Base-by-base conservation (phyloP, 1,140 invertebrate genomes). In the Vollenhovia emeryi region DNA sequence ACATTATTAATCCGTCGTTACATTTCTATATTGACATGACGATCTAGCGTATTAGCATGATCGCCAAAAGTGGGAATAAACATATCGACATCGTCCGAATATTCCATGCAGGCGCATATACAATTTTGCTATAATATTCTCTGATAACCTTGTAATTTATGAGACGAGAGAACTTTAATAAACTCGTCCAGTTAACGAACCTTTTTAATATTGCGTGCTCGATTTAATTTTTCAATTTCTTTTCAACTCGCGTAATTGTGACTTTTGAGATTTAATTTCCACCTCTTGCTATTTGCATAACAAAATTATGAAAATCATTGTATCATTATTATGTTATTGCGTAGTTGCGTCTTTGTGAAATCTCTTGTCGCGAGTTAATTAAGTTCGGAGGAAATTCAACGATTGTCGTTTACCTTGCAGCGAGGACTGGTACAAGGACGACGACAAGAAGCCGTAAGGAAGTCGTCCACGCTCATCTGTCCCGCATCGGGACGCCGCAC, bases 371-470 rank as follows among this genome's bases (percentile, higher is more conserved):
- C 43, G 6, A 60, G 6, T 36, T 27, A 40, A 75, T 75, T 75
- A 13, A n/a, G 1, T 27, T 55, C 4, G 0, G 21, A n/a, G 15
- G 40, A 11, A 57, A 18, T 21, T 50, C 21, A 30, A 30, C 48
- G n/a, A 68, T 50, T 73, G 40, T 62, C 83, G 76, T 87, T 90
- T 86, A 82, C 90, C 91, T 96, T 96, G 66, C 95, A 97, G 97
- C 92, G 97, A 98, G 96, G 97, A 98, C 91, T 98, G 97, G 97
- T 98, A 97, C 96, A 98, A 98, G 94, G 97, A 98, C 60, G 95
- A 96, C 69, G 92, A 92, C 84, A 94, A 93, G 84, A 94, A 93
- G 82, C 90, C 88, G 48, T 94, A 68, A 93, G 69, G 30, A 62
- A 85, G 24, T 82, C 50, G 64, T 85, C 85, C 45, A 78, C 86